phyloP scores from a whole-genome alignment of 1,140 invertebrate species.

The Notospermus geniculatus region DNA sequence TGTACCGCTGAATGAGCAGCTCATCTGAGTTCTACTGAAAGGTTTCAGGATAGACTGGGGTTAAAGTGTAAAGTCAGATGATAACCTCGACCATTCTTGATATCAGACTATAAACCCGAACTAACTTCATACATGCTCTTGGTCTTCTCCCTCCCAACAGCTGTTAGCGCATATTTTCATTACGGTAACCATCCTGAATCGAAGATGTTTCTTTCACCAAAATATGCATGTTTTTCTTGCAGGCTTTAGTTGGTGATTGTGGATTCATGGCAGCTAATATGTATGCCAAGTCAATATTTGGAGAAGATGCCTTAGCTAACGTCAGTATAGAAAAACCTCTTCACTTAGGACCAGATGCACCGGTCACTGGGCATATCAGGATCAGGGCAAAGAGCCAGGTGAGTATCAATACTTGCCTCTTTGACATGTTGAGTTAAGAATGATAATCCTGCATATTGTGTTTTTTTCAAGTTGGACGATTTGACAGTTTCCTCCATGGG shows the following conservation, averaged over 20 bases:
- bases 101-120: no score
- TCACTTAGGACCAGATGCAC: constrained; percentile 73
- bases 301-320: constrained; percentile 98
- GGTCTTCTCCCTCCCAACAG: no score
- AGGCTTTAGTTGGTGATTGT: constrained; percentile 92
- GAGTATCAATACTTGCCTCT: constrained; percentile 16
- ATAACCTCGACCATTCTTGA: no score
- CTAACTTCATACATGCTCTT: no score
- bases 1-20: no score
- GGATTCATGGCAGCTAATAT: constrained; percentile 99
- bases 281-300: constrained; percentile 98
- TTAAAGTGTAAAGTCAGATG: no score
- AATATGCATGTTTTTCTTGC: constrained; percentile 23
- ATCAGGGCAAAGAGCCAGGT: constrained; percentile 98
- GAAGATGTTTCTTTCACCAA: constrained; percentile 2
- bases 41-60: no score
- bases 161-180: no score
- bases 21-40: no score
- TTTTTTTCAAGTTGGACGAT: neutral
- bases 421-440: no score
- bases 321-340: constrained; percentile 95
- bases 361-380: constrained; percentile 93
- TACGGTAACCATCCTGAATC: no score
- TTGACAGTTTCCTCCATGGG: neutral
- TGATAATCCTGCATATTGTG: neutral